Evolutionary conservation across 2,113 vertebrate species (phyloP).

Genomic region (Ancistrus triradiatus): DNA sequence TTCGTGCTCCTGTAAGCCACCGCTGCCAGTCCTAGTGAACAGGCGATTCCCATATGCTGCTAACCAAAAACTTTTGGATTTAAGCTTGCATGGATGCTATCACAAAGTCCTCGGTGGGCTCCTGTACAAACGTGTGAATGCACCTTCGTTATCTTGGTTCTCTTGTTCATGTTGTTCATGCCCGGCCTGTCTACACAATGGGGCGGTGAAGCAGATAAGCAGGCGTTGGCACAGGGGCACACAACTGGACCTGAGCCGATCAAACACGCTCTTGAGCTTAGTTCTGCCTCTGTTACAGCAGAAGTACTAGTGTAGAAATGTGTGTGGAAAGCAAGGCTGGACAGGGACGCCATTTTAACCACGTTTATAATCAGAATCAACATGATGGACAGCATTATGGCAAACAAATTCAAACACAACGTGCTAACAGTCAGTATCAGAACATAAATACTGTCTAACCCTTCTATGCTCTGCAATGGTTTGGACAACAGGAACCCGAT

Average conservation of each 20-base stretch:
- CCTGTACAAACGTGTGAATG: slow-evolving; percentile 13
- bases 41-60: too few relatives aligned
- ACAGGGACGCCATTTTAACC: too few relatives aligned
- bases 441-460: too few relatives aligned
- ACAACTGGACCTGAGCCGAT: background rate
- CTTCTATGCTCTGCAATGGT: too few relatives aligned
- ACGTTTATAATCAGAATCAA: too few relatives aligned
- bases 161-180: background rate
- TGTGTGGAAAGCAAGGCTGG: too few relatives aligned
- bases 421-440: too few relatives aligned
- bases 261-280: too few relatives aligned
- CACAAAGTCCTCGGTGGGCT: background rate
- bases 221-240: slow-evolving; percentile 18
- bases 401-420: too few relatives aligned
- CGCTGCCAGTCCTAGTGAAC: background rate
- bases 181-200: slow-evolving; percentile 25
- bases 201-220: slow-evolving; percentile 36
- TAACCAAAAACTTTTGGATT: too few relatives aligned
- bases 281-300: background rate
- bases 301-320: background rate
- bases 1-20: slow-evolving; percentile 39
- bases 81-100: background rate
- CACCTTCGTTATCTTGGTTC: background rate
- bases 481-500: too few relatives aligned
- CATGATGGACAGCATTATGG: too few relatives aligned